Percentiles rank a stretch among this genome's conserved stretches.
Conservation (phyloP, 2,113 vertebrate species). For the Ailuropoda melanoleuca region DNA sequence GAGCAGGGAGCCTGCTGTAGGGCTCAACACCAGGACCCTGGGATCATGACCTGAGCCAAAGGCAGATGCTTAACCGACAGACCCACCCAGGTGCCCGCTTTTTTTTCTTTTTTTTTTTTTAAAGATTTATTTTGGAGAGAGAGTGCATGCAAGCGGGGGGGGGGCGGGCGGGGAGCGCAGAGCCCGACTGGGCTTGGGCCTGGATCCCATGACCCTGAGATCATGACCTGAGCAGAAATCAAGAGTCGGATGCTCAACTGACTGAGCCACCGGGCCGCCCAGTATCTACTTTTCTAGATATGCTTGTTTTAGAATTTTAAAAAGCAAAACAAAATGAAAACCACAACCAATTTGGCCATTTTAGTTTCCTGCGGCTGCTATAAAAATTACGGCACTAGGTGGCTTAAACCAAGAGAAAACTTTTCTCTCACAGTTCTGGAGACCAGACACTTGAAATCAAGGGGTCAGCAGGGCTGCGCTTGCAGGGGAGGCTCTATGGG, state of each 20-base stretch:
- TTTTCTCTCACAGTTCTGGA: not conserved
- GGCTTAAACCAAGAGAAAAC: not conserved
- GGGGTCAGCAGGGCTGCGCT: not conserved
- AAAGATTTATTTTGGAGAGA: no score
- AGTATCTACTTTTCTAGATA: not conserved
- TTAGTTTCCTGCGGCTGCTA: not conserved
- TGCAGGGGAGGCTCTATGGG: not conserved
- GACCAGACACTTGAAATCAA: not conserved
- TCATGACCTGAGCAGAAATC: not conserved
- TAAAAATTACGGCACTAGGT: not conserved
- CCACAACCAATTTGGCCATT: not conserved
- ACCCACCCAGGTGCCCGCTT: no score
- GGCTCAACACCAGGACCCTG: not conserved
- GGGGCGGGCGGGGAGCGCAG: not conserved
- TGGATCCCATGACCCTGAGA: not conserved
- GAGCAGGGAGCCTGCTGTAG: not conserved
- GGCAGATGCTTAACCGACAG: no score
- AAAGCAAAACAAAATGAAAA: not conserved
- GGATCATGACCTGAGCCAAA: no score
- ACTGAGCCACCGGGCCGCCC: not conserved
- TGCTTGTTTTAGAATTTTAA: not conserved
- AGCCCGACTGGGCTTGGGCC: no score
- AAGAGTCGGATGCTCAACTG: fast-evolving
- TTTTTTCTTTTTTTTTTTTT: no score
- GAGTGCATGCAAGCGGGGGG: no score